A percentile compares a stretch with the other conserved stretches of the same genome.
phyloP scores from a whole-genome alignment of 2,888 invertebrate species.

The Cryptocephalus moraei region DNA sequence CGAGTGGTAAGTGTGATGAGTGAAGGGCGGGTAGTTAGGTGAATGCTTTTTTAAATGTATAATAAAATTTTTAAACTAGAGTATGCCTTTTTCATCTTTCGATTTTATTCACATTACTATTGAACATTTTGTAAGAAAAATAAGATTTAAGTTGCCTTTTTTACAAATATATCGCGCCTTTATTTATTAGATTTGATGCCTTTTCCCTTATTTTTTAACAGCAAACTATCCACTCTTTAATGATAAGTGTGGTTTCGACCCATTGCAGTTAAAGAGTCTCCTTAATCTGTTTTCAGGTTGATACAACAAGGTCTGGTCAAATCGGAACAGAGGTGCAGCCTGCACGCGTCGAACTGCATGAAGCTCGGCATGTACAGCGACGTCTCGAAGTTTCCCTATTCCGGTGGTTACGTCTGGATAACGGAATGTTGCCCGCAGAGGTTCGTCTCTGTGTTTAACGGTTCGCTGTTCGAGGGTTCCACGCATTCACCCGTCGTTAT shows the following conservation, averaged over 20 bases:
- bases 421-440: constrained; percentile 77
- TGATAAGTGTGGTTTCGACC: too few relatives aligned
- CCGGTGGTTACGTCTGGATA: constrained; percentile 88
- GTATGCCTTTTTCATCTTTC: too few relatives aligned
- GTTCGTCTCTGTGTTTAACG: constrained; percentile 78
- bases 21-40: too few relatives aligned
- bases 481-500: constrained; percentile 75
- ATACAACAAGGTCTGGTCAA: constrained; percentile 75
- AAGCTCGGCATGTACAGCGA: constrained; percentile 83
- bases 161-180: too few relatives aligned
- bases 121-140: too few relatives aligned
- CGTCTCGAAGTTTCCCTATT: constrained; percentile 73
- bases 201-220: too few relatives aligned
- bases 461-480: constrained; percentile 78
- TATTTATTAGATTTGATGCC: too few relatives aligned
- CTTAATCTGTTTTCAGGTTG: constrained; percentile 35
- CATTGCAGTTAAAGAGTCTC: neutral
- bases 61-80: too few relatives aligned
- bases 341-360: constrained; percentile 58
- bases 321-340: constrained; percentile 66
- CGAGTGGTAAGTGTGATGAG: constrained; percentile 55
- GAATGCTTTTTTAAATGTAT: too few relatives aligned
- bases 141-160: too few relatives aligned
- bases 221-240: too few relatives aligned
- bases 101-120: too few relatives aligned